Conservation (phyloP, 2,888 invertebrate species). For the Pedicia rivosa region DNA sequence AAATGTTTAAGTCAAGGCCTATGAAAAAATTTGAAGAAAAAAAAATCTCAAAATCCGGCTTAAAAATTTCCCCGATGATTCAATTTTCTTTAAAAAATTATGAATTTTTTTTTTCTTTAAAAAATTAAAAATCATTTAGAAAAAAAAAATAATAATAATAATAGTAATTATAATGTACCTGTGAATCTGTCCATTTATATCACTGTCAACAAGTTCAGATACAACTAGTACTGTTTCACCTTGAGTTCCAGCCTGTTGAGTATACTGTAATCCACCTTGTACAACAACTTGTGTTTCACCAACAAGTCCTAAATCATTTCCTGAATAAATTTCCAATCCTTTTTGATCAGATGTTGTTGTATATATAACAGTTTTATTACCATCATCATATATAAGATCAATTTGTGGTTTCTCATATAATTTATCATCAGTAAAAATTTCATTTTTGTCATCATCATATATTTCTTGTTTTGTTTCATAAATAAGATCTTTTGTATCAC, state of each 20-base stretch:
- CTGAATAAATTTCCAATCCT: conserved; percentile 49
- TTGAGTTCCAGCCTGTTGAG: conserved; percentile 23
- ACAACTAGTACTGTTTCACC: conserved; percentile 27
- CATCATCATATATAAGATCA: conserved; percentile 70
- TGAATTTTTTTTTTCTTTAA: too few relatives aligned
- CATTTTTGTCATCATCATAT: conserved; percentile 20
- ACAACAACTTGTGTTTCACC: conserved; percentile 29
- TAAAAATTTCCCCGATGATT: too few relatives aligned
- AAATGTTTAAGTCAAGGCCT: too few relatives aligned
- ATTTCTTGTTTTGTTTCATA: conserved; percentile 10
- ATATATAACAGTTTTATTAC: conserved; percentile 70
- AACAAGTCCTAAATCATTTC: conserved; percentile 23
- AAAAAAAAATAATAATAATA: too few relatives aligned
- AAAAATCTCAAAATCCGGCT: too few relatives aligned
- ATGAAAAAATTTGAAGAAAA: too few relatives aligned
- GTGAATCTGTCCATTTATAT: too few relatives aligned
- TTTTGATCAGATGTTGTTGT: conserved; percentile 62
- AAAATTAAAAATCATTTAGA: too few relatives aligned
- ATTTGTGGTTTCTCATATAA: conserved; percentile 38
- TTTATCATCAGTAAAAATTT: conserved; percentile 21
- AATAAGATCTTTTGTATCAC: conserved; percentile 31
- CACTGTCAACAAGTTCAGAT: conserved; percentile 10
- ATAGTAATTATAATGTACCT: too few relatives aligned
- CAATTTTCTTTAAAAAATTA: too few relatives aligned
- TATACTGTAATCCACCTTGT: conserved; percentile 27